These are phyloP conservation scores for Phortica variegata DNA, from an alignment of 1,140 invertebrate genomes.

Conservation along the genomic window DNA sequence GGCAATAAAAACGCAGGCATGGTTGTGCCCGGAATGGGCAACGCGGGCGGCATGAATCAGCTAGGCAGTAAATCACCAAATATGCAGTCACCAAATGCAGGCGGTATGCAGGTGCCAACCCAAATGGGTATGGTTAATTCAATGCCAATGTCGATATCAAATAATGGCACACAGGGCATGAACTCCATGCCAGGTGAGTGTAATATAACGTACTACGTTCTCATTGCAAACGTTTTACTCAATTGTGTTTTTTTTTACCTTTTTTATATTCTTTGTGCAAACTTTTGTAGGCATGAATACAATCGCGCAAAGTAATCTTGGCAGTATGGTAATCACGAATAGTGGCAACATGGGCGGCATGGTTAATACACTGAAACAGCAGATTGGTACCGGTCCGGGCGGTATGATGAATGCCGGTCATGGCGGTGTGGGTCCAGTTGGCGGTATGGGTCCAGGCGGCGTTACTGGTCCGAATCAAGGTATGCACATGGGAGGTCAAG, in stretches of 20 bases:
- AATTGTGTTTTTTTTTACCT: not conserved
- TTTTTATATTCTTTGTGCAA: no score
- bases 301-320: constrained; percentile 61
- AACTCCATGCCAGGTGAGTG: constrained; percentile 66
- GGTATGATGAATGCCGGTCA: constrained; percentile 59
- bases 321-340: constrained; percentile 71
- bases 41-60: constrained; percentile 60
- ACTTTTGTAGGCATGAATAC: constrained; percentile 63
- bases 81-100: constrained; percentile 78
- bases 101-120: constrained; percentile 57
- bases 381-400: constrained; percentile 59
- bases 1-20: constrained; percentile 69
- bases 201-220: not conserved
- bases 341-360: constrained; percentile 64
- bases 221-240: not conserved
- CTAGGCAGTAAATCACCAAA: constrained; percentile 78
- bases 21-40: constrained; percentile 67
- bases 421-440: constrained; percentile 24
- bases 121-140: constrained; percentile 65
- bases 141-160: constrained; percentile 66
- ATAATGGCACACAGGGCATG: constrained; percentile 65
- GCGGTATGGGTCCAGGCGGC: constrained; percentile 31
- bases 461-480: constrained; percentile 45
- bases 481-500: constrained; percentile 49
- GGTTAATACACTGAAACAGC: constrained; percentile 63